phyloP scores from a whole-genome alignment of 1,140 invertebrate genomes.

The Leptinotarsa texana region DNA sequence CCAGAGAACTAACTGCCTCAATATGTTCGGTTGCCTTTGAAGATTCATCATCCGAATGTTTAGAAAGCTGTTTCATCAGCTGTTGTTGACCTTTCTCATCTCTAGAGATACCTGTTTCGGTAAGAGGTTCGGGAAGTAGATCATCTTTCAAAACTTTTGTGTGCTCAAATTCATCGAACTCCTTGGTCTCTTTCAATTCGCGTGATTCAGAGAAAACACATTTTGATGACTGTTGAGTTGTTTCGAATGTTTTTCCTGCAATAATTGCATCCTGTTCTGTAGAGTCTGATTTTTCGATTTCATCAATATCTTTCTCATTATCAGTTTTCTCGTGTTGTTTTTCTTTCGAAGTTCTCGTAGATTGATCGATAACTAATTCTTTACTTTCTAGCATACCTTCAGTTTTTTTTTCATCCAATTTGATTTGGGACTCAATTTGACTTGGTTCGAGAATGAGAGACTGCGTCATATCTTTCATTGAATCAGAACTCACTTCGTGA shows the following conservation, averaged over 20 bases:
- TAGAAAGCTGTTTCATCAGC: background rate
- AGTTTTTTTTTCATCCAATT: no score
- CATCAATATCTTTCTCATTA: conserved; percentile 11
- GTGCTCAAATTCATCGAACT: conserved; percentile 21
- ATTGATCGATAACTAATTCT: no score
- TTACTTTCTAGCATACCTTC: no score
- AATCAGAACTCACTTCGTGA: no score
- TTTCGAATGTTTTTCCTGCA: no score
- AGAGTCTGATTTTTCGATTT: conserved; percentile 17
- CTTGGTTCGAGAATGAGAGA: no score
- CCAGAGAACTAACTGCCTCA: conserved; percentile 3
- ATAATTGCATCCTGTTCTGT: background rate
- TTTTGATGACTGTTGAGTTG: no score
- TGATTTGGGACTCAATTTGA: no score
- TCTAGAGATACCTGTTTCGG: no score
- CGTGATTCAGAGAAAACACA: no score
- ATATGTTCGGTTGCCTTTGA: background rate
- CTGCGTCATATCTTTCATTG: no score
- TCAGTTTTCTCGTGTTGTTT: conserved; percentile 19
- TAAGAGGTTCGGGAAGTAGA: background rate
- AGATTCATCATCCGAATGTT: conserved; percentile 6
- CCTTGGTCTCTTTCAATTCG: conserved; percentile 6
- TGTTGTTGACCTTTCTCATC: no score
- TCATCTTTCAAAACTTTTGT: background rate
- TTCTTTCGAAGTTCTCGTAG: background rate